Evolutionary conservation across 2,888 invertebrate genomes (phyloP), one percentile per base, ranked within the genome.

Genomic region (Drosophila parthenogenetica): DNA sequence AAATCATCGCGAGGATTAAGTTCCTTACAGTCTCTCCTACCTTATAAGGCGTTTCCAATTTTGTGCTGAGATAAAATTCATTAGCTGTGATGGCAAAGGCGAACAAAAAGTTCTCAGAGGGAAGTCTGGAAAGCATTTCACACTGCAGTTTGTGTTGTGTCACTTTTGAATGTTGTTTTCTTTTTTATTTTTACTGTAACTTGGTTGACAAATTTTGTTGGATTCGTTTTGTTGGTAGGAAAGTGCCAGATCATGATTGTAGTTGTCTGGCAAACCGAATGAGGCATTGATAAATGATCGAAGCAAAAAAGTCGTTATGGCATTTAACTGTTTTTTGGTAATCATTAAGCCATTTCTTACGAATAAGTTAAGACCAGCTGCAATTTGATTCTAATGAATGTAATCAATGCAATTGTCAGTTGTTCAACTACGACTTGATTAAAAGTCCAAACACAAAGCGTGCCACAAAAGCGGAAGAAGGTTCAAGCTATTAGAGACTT

Each of bases 1-100:
- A 75, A 81, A 81, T 83, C 83, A 87, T 87, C 81, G 60, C 42
- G 59, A 68, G 81, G 81, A 83, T 89, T 83, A 87, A 86, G 55
- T 59, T 55, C 68, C 63, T 59, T 65, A 16, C 45, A 14, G 45
- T 43, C 19, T 22, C 16, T 48, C 11, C 42, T 39, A 42, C 58
- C 55, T 55, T 63, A 49, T 49, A 51, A 57, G 68, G 60, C 63
- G 54, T 43, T 16, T 53, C n/a, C 42, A 46, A 46, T 55, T 58
- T 42, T 53, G 43, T 46, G 55, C 35, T 10, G 57, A 25, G 48
- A 43, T 62, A 61, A 72, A 73, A 73, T 73, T 78, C 79, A 71
- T 79, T 71, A 64, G 79, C 78, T 51, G 58, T 54, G 55, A 51
- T 29, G 66, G 40, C 63, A 55, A 40, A 40, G 53, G 40, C 57